Base-by-base conservation (phyloP, 1,140 invertebrate species). In the Eupristina koningsbergeri region DNA sequence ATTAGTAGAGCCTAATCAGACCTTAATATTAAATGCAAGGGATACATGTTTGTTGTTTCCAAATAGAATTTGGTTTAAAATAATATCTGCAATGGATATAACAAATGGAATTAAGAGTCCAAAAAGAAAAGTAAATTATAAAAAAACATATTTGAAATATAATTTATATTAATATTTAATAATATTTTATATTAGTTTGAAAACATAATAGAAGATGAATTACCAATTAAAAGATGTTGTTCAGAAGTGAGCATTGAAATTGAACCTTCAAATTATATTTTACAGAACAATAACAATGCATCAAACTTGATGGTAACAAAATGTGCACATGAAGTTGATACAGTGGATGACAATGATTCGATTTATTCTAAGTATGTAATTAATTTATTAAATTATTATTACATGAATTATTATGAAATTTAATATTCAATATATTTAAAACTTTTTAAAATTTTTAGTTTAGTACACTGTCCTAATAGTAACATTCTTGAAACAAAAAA, bases 31-130 rank as follows among this genome's bases (percentile, higher is more conserved):
- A 74, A 86, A 87, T n/a, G 61, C 86, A 22, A 85, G 84, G 50
- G 88, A 89, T 47, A 78, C 87, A 61, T 89, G 86, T 73, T 86
- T 87, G 17, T 19, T 89, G 15, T 22, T 86, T 47, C 85, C 84
- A 26, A 67, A 85, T 26, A 89, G 86, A 85, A 88, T 86, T 87
- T 89, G 87, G 85, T 87, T 89, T 74, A 89, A 87, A 85, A 47
- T 89, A 63, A 58, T 88, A 75, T 80, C 67, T n/a, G 45, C n/a
- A 74, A 84, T 85, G n/a, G 45, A 86, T 61, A 73, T 85, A 1
- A 85, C 9, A 0, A 84, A 85, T 85, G 85, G 87, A 58, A 73
- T 41, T 67, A 81, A 71, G 31, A 85, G 85, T 64, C 31, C 73
- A 11, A 71, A 50, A 9, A 39, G 86, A 88, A 81, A 87, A 88